Evolutionary conservation across 2,113 vertebrate genomes (phyloP), one percentile per base, ranked within the genome.

Genomic region (Naja naja): DNA sequence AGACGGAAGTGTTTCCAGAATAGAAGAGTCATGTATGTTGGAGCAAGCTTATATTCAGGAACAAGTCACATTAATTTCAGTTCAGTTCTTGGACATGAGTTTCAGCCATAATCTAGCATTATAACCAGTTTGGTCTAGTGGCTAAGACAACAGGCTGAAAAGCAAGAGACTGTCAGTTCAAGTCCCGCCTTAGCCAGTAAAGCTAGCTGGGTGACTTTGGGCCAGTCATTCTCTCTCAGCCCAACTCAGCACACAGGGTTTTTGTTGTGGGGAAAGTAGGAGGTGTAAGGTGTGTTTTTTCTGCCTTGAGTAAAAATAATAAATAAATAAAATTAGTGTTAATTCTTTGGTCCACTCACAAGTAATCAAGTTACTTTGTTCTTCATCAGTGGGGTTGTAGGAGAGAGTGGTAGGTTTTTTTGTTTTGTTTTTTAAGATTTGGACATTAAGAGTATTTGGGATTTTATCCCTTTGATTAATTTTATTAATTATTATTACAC

Each of bases 271-370:
- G 60, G 30, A 69, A 69, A n/a, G 3, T n/a, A 69, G 60, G 30
- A 69, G 30, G 30, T n/a, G 30, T 12, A n/a, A 69, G 30, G 27
- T 69, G 30, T 69, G 30, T 69, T 49, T 64, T 5, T 12, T 69
- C 30, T 69, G 60, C 60, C 12, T 69, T 69, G 60, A 69, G 12
- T n/a, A 69, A 69, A 69, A 69, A 69, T 69, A 69, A 69, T 69
- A 69, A 69, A 60, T 30, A 30, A 60, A 69, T 69, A 69, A 69
- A 69, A 69, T 16, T 91, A 94, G 92, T 94, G 94, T 95, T 96
- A 96, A 95, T 94, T 93, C 89, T 69, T 90, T 47, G 87, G 85
- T 87, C 52, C 23, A 20, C 18, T 81, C 30, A 22, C 7, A 88
- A 23, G 30, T 7, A 53, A 8, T n/a, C 27, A 0, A 18, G 30